Base-by-base conservation (phyloP, 2,797 vertebrate genomes). In the Onychomys torridus region DNA sequence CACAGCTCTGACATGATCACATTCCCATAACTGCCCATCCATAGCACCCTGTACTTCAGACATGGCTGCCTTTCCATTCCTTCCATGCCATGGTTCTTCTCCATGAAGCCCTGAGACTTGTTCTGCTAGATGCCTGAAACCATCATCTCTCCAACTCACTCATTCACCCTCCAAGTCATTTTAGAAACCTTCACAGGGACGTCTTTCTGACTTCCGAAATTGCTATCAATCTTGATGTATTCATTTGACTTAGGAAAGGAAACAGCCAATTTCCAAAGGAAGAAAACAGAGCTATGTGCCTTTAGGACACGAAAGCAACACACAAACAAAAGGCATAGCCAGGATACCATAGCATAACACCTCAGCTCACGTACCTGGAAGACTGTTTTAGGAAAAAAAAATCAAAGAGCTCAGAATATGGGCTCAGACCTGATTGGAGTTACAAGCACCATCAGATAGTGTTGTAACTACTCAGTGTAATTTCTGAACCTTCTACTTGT, bases 131-230 rank as follows among this genome's bases (percentile, higher is more conserved):
- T n/a, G 14, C 40, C 59, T 63, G 43, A n/a, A 93, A 37, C 57
- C 55, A 55, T 59, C 55, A 69, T 59, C 69, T 91, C 67, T 93
- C 37, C 83, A 96, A 37, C 25, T 97, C 43, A 59, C 3, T 86
- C 32, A 32, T 71, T 84, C 21, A 27, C 6, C 83, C 49, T 89
- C 77, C 89, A 88, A 69, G 37, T 94, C 79, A 93, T 86, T 34
- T 90, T 52, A 69, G 13, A 71, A 46, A 32, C 75, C 88, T 89
- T 91, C 40, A 93, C 55, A 69, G 25, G 83, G 82, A 85, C 6
- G 9, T 52, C 46, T 94, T 90, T 93, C 59, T 71, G 23, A 92
- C 59, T 94, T 95, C 67, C 40, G 63, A 94, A 92, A 91, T 32
- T 89, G 95, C 85, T 77, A 52, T 59, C 37, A 43, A 19, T 91